These are phyloP conservation scores for Dendrolimus houi DNA, from an alignment of 2,888 invertebrate genomes.

Conservation along the genomic window DNA sequence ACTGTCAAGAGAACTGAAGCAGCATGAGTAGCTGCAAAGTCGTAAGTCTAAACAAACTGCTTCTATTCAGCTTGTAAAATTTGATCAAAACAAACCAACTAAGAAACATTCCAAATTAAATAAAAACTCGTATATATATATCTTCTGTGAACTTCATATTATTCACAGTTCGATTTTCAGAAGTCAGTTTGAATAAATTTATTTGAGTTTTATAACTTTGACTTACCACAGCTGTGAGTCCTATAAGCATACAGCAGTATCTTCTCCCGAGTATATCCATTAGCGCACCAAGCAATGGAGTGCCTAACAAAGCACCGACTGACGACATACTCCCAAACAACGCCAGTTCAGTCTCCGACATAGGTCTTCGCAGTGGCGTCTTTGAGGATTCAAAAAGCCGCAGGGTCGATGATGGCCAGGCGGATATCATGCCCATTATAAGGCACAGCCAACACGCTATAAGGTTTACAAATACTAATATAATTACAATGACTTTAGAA, in stretches of 20 bases:
- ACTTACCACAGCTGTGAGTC: slow-evolving; percentile 24
- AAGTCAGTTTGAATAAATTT: too few species aligned
- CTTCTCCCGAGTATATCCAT: slow-evolving; percentile 24
- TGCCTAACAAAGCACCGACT: slow-evolving; percentile 26
- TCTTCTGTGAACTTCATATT: too few species aligned
- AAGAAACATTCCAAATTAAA: too few species aligned
- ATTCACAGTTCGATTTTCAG: too few species aligned
- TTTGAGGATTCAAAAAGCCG: slow-evolving; percentile 34
- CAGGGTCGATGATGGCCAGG: slow-evolving; percentile 49
- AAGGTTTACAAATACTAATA: not conserved
- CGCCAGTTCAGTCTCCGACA: slow-evolving; percentile 26
- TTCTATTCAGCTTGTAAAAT: too few species aligned
- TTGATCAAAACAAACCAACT: too few species aligned
- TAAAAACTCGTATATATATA: too few species aligned
- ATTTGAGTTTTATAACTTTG: not conserved
- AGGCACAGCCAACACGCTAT: slow-evolving; percentile 6
- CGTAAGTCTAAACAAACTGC: too few species aligned
- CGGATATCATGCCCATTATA: slow-evolving; percentile 35
- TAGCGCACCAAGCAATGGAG: slow-evolving; percentile 23
- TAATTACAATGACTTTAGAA: too few species aligned
- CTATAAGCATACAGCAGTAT: slow-evolving; percentile 19
- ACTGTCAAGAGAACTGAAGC: too few species aligned
- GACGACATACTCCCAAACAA: slow-evolving; percentile 34
- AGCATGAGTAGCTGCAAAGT: too few species aligned
- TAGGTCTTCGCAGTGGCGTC: slow-evolving; percentile 15